Evolutionary conservation across 2,113 vertebrate genomes (phyloP), one percentile per base, ranked within the genome.

Genomic region (Erythrocebus patas): DNA sequence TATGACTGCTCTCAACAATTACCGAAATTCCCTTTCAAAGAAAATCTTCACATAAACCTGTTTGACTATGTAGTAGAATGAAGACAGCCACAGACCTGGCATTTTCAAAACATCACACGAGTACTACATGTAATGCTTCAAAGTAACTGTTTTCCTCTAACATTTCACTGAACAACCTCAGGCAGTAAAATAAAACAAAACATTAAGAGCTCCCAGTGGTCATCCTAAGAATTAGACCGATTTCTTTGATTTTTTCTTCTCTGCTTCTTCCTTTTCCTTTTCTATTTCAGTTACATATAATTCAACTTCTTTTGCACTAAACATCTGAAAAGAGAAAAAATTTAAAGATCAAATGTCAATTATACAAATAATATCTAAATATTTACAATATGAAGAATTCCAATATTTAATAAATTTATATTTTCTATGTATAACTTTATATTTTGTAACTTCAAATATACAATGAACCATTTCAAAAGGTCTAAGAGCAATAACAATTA

Each of bases 161-260:
- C 97, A 79, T 27, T 73, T 95, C 57, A 96, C 64, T 96, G 94
- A 95, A 35, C 45, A 81, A 90, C 90, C 90, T 40, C 23, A 91
- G 84, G 50, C 20, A 73, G 38, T 59, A 35, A 25, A 94, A 88
- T 27, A 76, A 52, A 64, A 88, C 43, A 76, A 52, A 59, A 50
- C 50, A 88, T 59, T 59, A 72, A 23, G 61, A 75, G 22, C 25
- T 50, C 10, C 75, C 11, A n/a, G 32, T 64, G 66, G 25, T 98
- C 70, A 20, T 76, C 76, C 32, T 80, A 45, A 22, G 1, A 88
- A 81, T 96, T 95, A 81, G 12, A 61, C 50, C 55, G 52, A 81
- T 93, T 99, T 99, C 97, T 99, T 99, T 97, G 99, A 98, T 90
- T 99, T 99, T 98, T 99, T 99, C 97, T 99, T 99, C 82, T 98